Evolutionary conservation across 2,888 invertebrate genomes (phyloP).

Genomic region (Linyphia triangularis): DNA sequence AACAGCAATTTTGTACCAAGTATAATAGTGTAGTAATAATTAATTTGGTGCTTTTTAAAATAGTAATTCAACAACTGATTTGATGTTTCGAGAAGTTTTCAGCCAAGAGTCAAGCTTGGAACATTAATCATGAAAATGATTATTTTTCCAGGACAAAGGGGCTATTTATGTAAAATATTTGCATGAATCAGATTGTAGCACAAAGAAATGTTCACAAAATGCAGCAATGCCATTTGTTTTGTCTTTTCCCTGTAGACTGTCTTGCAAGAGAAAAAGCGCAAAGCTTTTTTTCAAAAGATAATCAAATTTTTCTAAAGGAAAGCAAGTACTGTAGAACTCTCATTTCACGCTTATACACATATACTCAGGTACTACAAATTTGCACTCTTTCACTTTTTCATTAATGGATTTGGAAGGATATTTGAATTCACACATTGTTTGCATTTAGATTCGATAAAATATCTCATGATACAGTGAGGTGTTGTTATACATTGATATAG

Average conservation of each 20-base stretch:
- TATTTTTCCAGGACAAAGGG: constrained; percentile 41
- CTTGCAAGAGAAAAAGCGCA: neutral
- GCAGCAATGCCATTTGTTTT: constrained; percentile 70
- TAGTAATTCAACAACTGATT: neutral
- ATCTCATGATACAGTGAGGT: neutral
- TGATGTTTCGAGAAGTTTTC: neutral
- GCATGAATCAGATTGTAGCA: constrained; percentile 63
- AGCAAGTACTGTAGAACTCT: neutral
- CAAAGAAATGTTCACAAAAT: constrained; percentile 73
- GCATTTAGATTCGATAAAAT: neutral
- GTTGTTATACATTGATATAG: neutral
- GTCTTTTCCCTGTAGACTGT: constrained; percentile 55
- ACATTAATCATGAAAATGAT: constrained; percentile 38
- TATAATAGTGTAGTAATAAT: neutral
- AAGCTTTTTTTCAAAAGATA: neutral
- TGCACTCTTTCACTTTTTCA: neutral
- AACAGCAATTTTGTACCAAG: too few species aligned
- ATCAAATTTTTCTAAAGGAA: neutral
- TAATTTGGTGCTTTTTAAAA: neutral
- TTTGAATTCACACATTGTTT: neutral
- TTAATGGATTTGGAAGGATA: neutral
- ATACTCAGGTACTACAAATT: constrained; percentile 5
- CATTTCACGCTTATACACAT: neutral
- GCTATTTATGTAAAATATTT: constrained; percentile 61
- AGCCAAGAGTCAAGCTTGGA: constrained; percentile 1